These are phyloP conservation scores for Oncorhynchus gorbuscha DNA, from an alignment of 2,113 vertebrate species.

Conservation along the genomic window DNA sequence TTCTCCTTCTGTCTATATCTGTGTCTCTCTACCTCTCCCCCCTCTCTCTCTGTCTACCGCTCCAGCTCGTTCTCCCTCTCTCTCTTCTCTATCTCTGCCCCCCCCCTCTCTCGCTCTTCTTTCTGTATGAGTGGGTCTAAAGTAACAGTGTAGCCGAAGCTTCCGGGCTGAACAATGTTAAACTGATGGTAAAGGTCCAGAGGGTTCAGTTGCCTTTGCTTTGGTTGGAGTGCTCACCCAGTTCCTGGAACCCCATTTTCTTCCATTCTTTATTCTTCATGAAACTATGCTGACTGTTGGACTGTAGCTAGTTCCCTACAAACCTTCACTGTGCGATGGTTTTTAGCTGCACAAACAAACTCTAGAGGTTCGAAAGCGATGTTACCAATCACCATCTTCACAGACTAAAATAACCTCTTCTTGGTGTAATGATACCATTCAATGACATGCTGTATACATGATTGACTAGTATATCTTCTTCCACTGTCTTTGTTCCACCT, in stretches of 20 bases:
- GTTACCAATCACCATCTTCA: too few species aligned
- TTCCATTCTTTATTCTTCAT: slow-evolving; percentile 46
- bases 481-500: not conserved
- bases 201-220: slow-evolving; percentile 49
- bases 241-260: slow-evolving; percentile 45
- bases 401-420: too few species aligned
- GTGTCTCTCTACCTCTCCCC: not conserved
- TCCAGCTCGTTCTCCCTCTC: too few species aligned
- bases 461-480: too few species aligned
- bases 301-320: not conserved
- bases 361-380: too few species aligned
- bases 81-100: not conserved
- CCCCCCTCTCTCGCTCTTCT: not conserved
- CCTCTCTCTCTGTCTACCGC: not conserved
- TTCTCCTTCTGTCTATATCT: not conserved
- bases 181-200: slow-evolving; percentile 56
- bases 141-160: slow-evolving; percentile 5
- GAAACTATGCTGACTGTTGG: not conserved
- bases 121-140: not conserved
- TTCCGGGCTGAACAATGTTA: slow-evolving; percentile 53
- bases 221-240: slow-evolving; percentile 52
- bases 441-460: too few species aligned
- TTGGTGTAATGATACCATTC: too few species aligned
- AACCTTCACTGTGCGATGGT: not conserved
- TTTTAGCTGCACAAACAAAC: not conserved